Evolutionary conservation across 2,888 invertebrate genomes (phyloP).

Genomic region (Parasteatoda lunata): DNA sequence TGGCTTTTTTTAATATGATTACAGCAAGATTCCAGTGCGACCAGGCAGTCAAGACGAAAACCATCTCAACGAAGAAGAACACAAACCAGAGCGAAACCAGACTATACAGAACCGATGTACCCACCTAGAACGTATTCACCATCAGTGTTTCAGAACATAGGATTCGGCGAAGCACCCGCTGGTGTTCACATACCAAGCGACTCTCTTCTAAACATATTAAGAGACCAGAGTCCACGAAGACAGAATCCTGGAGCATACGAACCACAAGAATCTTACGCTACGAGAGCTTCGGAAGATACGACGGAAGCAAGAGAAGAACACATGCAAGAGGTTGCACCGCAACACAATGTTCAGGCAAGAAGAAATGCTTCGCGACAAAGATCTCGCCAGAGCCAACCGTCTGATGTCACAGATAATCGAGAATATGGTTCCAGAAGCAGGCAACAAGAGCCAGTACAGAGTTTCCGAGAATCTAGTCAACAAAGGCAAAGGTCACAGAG

Average conservation of each 20-base stretch:
- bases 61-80: not conserved
- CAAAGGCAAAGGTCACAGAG: slow-evolving; percentile 8
- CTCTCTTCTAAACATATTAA: slow-evolving; percentile 40
- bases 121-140: slow-evolving; percentile 28
- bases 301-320: not conserved
- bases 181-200: slow-evolving; percentile 51
- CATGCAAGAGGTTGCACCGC: not conserved
- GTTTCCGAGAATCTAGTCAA: slow-evolving; percentile 17
- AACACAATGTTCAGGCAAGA: not conserved
- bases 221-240: slow-evolving; percentile 6
- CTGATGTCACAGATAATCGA: not conserved
- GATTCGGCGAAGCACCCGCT: slow-evolving; percentile 51
- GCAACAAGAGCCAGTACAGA: not conserved
- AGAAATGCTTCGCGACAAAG: not conserved
- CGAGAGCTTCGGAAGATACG: not conserved
- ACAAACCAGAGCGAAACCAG: not conserved
- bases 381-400: not conserved
- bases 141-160: slow-evolving; percentile 51
- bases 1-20: not conserved
- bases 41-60: not conserved
- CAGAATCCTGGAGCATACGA: not conserved
- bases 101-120: slow-evolving; percentile 19
- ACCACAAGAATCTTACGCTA: not conserved
- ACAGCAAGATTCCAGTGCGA: not conserved
- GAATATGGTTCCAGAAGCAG: slow-evolving; percentile 10